Evolutionary conservation across 2,113 vertebrate genomes (phyloP).

Genomic region (Corvus moneduloides): DNA sequence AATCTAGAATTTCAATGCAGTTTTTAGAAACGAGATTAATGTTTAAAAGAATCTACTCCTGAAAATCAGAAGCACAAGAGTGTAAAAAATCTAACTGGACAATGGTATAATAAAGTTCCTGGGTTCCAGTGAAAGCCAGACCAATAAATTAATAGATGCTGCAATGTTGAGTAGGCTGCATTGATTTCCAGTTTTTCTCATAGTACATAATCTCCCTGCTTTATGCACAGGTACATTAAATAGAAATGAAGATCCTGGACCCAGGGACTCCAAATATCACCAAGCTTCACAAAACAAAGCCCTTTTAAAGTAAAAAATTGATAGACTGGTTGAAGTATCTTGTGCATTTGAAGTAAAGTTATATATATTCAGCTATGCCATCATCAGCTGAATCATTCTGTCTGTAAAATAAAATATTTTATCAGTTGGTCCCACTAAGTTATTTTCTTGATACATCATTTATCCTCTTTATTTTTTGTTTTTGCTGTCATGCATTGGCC

Average conservation of each 20-base stretch:
- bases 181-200: neutral
- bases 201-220: neutral
- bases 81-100: neutral
- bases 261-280: neutral
- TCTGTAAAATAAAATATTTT: neutral
- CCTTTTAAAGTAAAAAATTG: neutral
- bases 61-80: neutral
- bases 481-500: neutral
- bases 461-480: neutral
- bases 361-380: neutral
- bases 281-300: neutral
- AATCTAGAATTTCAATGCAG: neutral
- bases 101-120: neutral
- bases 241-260: neutral
- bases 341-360: neutral
- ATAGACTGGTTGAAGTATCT: neutral
- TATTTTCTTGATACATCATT: neutral
- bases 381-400: neutral
- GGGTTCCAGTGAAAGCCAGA: neutral
- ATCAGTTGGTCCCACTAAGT: neutral
- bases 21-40: neutral
- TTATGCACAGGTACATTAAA: neutral
- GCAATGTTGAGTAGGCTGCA: neutral
- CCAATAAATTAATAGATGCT: neutral
- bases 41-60: neutral